phyloP scores from a whole-genome alignment of 2,797 vertebrate species.

The Orestias chungarensis region DNA sequence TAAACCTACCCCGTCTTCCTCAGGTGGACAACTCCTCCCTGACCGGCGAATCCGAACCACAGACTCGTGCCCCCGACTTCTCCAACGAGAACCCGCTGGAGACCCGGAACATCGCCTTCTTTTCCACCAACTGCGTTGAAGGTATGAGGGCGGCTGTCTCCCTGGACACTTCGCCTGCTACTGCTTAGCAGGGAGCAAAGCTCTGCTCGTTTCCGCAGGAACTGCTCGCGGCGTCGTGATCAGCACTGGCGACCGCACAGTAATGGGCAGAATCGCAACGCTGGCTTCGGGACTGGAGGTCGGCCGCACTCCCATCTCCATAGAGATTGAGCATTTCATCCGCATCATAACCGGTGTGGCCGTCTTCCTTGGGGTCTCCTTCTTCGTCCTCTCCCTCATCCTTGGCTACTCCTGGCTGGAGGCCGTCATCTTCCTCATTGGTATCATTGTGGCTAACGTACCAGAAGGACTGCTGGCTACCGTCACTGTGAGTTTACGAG shows the following conservation, averaged over 20 bases:
- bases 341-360: slow-evolving; percentile 96
- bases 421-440: slow-evolving; percentile 97
- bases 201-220: slow-evolving; percentile 68
- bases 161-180: neutral
- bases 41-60: slow-evolving; percentile 96
- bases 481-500: slow-evolving; percentile 89
- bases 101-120: slow-evolving; percentile 97
- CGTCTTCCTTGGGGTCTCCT: slow-evolving; percentile 90
- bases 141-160: slow-evolving; percentile 69
- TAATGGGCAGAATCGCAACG: slow-evolving; percentile 96
- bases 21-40: slow-evolving; percentile 98
- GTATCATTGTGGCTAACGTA: slow-evolving; percentile 97
- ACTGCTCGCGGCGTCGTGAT: slow-evolving; percentile 93
- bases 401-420: slow-evolving; percentile 94
- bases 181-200: neutral
- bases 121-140: slow-evolving; percentile 98
- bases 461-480: slow-evolving; percentile 95
- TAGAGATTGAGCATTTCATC: slow-evolving; percentile 96
- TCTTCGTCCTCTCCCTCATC: slow-evolving; percentile 95
- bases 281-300: slow-evolving; percentile 94
- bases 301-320: slow-evolving; percentile 92
- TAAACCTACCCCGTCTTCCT: neutral
- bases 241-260: slow-evolving; percentile 93
- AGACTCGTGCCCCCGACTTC: slow-evolving; percentile 93
- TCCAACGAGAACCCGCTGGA: slow-evolving; percentile 96